These are phyloP conservation scores for Oscheius sp. DNA, from an alignment of 2,888 invertebrate genomes.

Conservation along the genomic window DNA sequence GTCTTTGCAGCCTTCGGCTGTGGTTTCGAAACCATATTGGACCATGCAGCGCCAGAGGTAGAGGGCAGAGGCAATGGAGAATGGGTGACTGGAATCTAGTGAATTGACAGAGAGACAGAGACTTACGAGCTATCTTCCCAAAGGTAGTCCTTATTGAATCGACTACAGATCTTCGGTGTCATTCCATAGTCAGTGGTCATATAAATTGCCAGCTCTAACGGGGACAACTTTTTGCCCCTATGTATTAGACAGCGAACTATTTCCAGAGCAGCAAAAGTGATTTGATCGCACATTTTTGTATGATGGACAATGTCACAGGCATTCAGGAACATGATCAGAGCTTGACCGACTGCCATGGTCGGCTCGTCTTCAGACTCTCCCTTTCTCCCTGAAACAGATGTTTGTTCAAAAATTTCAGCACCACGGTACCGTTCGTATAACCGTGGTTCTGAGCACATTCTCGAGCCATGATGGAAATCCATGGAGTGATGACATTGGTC, in stretches of 20 bases:
- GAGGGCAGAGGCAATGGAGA: neutral
- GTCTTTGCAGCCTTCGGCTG: neutral
- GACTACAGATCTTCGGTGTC: neutral
- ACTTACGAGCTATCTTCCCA: neutral
- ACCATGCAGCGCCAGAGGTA: conserved; percentile 12
- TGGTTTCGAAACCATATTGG: neutral
- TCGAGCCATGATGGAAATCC: neutral
- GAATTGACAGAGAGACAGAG: neutral
- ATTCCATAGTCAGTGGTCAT: neutral
- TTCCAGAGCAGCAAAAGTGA: neutral
- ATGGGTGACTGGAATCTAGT: neutral
- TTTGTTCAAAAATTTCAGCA: neutral
- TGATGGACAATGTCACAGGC: neutral
- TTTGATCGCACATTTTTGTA: neutral
- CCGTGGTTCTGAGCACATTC: neutral
- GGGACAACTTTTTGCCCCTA: neutral
- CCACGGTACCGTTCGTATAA: neutral
- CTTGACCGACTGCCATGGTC: too few relatives aligned
- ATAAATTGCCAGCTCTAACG: neutral
- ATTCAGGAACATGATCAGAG: neutral
- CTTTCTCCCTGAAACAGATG: neutral
- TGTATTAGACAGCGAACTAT: neutral
- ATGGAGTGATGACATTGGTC: neutral
- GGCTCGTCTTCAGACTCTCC: neutral
- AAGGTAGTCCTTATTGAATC: neutral